A percentile compares a stretch with the other conserved stretches of the same genome.
These are phyloP conservation scores for Metridium senile DNA, from an alignment of 92 coral and sea anemone species.

Conservation along the genomic window DNA sequence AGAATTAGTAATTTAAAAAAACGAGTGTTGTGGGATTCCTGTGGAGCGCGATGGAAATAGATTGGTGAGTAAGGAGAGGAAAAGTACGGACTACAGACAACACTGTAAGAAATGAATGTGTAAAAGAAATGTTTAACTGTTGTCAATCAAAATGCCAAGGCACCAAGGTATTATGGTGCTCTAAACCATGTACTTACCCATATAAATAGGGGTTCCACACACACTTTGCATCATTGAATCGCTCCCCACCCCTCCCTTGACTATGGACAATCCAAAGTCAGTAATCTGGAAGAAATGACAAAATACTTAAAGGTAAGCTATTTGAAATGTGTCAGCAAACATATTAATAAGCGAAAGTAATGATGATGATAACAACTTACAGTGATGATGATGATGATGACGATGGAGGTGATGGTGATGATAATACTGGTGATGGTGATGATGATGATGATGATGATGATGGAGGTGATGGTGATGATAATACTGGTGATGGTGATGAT, in stretches of 20 bases:
- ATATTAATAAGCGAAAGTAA: too few species aligned
- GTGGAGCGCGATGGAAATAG: too few species aligned
- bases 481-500: not conserved
- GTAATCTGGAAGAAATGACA: slow-evolving; percentile 64
- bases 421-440: not conserved
- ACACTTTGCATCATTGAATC: slow-evolving; percentile 99
- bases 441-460: not conserved
- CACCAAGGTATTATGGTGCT: not conserved
- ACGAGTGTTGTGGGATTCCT: not conserved
- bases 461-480: too few species aligned
- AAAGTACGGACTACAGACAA: too few species aligned
- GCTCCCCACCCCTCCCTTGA: slow-evolving; percentile 94
- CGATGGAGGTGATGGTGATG: not conserved
- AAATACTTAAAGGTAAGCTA: not conserved
- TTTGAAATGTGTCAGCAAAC: too few species aligned
- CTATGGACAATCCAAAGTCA: slow-evolving; percentile 95
- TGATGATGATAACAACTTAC: not conserved
- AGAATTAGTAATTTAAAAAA: not conserved
- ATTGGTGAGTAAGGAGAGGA: too few species aligned
- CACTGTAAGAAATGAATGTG: too few species aligned
- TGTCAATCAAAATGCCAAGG: too few species aligned
- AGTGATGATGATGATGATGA: not conserved
- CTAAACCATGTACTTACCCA: slow-evolving; percentile 69
- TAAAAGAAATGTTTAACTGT: too few species aligned
- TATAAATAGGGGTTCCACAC: slow-evolving; percentile 99